phyloP scores from a whole-genome alignment of 2,113 vertebrate genomes.

The Zosterops pallidus region DNA sequence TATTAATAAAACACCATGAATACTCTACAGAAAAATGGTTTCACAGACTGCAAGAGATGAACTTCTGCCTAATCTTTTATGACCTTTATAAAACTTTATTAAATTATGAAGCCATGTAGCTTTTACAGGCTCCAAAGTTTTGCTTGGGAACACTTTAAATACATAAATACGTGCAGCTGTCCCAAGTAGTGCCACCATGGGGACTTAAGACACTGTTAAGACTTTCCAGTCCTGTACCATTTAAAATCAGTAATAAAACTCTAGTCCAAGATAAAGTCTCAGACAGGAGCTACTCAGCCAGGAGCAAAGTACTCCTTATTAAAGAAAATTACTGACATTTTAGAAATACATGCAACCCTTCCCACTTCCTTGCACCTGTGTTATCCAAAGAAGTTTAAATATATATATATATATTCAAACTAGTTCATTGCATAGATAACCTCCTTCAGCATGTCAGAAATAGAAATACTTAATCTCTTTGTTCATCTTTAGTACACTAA shows the following conservation, averaged over 20 bases:
- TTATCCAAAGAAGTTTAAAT: background rate
- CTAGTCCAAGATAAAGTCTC: conserved; percentile 48
- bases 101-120: conserved; percentile 32
- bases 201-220: conserved; percentile 13
- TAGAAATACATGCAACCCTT: background rate
- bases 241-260: conserved; percentile 18
- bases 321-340: conserved; percentile 16
- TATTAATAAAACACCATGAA: background rate
- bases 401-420: background rate
- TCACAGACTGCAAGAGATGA: background rate
- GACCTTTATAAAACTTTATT: conserved; percentile 51
- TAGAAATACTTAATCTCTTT: background rate
- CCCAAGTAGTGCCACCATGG: background rate
- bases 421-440: background rate
- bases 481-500: background rate
- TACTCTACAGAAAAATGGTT: background rate
- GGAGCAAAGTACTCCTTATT: background rate
- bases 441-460: background rate
- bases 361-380: background rate
- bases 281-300: background rate
- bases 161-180: background rate
- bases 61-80: conserved; percentile 38
- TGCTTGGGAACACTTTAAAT: conserved; percentile 19
- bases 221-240: conserved; percentile 6
- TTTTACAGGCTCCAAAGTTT: conserved; percentile 20